Evolutionary conservation across 1,140 invertebrate genomes (phyloP).

Genomic region (Orius insidiosus): DNA sequence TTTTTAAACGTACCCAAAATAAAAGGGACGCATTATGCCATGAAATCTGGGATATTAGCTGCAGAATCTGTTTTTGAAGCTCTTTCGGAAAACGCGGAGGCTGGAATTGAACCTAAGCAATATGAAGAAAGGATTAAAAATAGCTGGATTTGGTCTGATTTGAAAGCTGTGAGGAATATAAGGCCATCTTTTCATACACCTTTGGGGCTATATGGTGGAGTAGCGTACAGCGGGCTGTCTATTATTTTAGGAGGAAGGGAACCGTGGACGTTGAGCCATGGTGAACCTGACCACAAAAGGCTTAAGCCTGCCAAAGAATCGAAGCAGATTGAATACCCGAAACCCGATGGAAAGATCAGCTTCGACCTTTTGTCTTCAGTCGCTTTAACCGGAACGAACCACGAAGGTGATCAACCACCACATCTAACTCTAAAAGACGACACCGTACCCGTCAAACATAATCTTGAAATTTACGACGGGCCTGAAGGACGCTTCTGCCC

Average conservation of each 20-base stretch:
- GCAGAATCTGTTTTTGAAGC: slow-evolving; percentile 79
- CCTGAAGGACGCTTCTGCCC: slow-evolving; percentile 95
- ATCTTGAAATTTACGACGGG: slow-evolving; percentile 77
- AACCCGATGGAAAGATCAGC: slow-evolving; percentile 85
- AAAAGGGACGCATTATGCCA: slow-evolving; percentile 95
- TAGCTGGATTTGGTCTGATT: slow-evolving; percentile 90
- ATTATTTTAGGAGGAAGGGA: slow-evolving; percentile 72
- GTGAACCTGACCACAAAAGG: slow-evolving; percentile 56
- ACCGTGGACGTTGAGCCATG: slow-evolving; percentile 77
- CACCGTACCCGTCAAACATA: slow-evolving; percentile 68
- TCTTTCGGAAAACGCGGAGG: slow-evolving; percentile 29
- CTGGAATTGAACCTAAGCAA: slow-evolving; percentile 44
- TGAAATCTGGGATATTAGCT: slow-evolving; percentile 95
- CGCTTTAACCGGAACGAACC: slow-evolving; percentile 92
- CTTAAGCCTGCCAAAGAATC: slow-evolving; percentile 70
- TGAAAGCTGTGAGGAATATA: slow-evolving; percentile 77
- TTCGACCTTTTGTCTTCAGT: slow-evolving; percentile 95
- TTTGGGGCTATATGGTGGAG: slow-evolving; percentile 79
- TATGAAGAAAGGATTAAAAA: slow-evolving; percentile 61
- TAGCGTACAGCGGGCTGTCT: slow-evolving; percentile 80
- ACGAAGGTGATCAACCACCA: slow-evolving; percentile 91
- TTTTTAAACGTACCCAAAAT: slow-evolving; percentile 95
- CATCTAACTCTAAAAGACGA: slow-evolving; percentile 92
- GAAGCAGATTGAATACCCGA: slow-evolving; percentile 86
- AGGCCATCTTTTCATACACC: slow-evolving; percentile 85